A percentile compares a stretch with the other conserved stretches of the same genome.
Evolutionary conservation across 2,113 vertebrate genomes (phyloP).

Genomic region (Percopsis transmontana): DNA sequence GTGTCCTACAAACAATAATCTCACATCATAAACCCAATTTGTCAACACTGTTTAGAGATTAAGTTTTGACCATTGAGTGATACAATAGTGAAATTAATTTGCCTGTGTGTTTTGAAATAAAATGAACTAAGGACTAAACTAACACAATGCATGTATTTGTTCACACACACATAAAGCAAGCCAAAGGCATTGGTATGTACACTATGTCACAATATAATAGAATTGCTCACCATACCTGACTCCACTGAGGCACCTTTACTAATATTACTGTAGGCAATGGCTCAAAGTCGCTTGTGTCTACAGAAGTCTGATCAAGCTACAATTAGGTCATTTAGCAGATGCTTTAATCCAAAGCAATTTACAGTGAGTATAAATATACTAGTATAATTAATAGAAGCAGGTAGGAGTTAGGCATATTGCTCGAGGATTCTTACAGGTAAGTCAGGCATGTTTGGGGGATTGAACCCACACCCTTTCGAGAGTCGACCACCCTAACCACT

Average conservation of each 20-base stretch:
- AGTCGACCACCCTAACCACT: background rate
- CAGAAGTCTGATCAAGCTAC: slow-evolving; percentile 69
- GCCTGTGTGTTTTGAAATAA: background rate
- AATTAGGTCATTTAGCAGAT: background rate
- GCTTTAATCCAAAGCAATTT: background rate
- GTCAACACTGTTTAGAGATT: background rate
- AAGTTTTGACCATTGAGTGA: too few relatives aligned
- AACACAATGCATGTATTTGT: background rate
- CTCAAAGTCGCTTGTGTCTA: slow-evolving; percentile 63
- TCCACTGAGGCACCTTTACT: slow-evolving; percentile 3
- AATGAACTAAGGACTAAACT: background rate
- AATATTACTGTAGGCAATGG: background rate
- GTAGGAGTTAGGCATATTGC: too few relatives aligned
- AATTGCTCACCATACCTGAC: slow-evolving; percentile 13
- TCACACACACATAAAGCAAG: background rate
- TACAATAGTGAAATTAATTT: background rate
- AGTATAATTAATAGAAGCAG: too few relatives aligned
- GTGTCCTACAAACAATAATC: background rate
- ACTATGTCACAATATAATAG: background rate
- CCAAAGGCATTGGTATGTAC: background rate
- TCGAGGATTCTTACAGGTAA: too few relatives aligned
- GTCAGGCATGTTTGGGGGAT: too few relatives aligned
- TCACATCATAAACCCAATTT: background rate
- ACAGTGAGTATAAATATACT: slow-evolving; percentile 69
- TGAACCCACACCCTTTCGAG: too few relatives aligned